Base-by-base conservation (phyloP, 2,888 invertebrate species). In the Ormia ochracea region DNA sequence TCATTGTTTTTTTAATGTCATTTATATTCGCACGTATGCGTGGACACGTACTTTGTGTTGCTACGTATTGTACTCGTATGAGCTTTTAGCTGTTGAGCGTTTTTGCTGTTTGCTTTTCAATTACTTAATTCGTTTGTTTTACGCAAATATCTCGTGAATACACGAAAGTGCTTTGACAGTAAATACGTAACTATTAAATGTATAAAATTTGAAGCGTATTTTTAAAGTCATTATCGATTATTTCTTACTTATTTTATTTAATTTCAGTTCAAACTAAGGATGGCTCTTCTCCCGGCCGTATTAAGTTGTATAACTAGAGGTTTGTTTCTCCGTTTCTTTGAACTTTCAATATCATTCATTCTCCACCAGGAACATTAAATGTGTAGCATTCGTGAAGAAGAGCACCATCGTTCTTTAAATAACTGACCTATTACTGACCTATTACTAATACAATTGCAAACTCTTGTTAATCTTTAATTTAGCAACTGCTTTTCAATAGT, bases 141-240 rank as follows among this genome's bases (percentile, higher is more conserved):
- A 12, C 28, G 28, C 14, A 54, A 68, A 75, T 59, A 66, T 17
- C 38, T n/a, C 23, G 12, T 23, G 45, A 23, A 28, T 12, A 65
- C 26, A 17, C 23, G 17, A 41, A 17, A 23, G 54, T 68, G 43
- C 43, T 58, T 45, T n/a, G 21, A 1, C 4, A 14, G 41, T 19
- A 36, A 38, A 23, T 41, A 17, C 10, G 19, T 17, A 9, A 2
- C 14, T n/a, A n/a, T n/a, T n/a, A 52, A 45, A 48, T 63, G 48
- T 31, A 10, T 48, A 36, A 63, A 36, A 69, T 45, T 69, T 48
- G 61, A 56, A 69, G 63, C 36, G 48, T 45, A 31, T 38, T 38
- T 76, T 61, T 56, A n/a, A 58, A 68, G 69, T 48, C 31, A 43
- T 38, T 61, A 76, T 76, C 63, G 50, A 72, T 72, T 72, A 41